Evolutionary conservation across 2,888 invertebrate species (phyloP).

Genomic region (Alloplasta piceator): DNA sequence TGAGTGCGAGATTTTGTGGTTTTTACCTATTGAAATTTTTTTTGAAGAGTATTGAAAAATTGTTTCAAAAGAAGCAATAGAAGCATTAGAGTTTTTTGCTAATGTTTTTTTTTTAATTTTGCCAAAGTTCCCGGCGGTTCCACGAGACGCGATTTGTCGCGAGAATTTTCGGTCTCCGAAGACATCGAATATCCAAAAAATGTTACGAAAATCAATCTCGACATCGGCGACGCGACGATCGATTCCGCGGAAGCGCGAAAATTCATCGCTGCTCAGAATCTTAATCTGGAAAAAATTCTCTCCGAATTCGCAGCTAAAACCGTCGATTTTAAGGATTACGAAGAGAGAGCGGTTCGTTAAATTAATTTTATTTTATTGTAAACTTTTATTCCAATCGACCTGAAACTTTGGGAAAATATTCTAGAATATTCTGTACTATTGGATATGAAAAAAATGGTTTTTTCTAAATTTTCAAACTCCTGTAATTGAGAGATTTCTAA

Average conservation of each 20-base stretch:
- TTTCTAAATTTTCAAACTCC: too few relatives aligned
- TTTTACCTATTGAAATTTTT: background rate
- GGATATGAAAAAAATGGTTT: too few relatives aligned
- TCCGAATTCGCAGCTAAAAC: conserved; percentile 29
- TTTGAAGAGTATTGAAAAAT: background rate
- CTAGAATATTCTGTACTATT: background rate
- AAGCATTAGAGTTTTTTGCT: background rate
- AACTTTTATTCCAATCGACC: background rate
- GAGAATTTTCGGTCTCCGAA: background rate
- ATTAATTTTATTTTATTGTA: background rate
- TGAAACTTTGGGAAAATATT: too few relatives aligned
- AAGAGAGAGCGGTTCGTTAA: conserved; percentile 42
- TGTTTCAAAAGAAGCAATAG: too few relatives aligned
- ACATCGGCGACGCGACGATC: background rate
- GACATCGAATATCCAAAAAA: conserved; percentile 5
- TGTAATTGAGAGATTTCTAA: too few relatives aligned
- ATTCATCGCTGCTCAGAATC: conserved; percentile 40
- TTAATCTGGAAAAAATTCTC: conserved; percentile 52
- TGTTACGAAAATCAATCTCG: conserved; percentile 13
- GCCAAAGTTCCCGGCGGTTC: background rate
- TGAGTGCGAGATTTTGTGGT: conserved; percentile 44
- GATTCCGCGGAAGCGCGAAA: background rate
- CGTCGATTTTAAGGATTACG: conserved; percentile 34
- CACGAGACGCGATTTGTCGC: conserved; percentile 14
- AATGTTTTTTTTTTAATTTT: background rate